phyloP scores from a whole-genome alignment of 2,888 invertebrate genomes.

The Diogma glabrata region DNA sequence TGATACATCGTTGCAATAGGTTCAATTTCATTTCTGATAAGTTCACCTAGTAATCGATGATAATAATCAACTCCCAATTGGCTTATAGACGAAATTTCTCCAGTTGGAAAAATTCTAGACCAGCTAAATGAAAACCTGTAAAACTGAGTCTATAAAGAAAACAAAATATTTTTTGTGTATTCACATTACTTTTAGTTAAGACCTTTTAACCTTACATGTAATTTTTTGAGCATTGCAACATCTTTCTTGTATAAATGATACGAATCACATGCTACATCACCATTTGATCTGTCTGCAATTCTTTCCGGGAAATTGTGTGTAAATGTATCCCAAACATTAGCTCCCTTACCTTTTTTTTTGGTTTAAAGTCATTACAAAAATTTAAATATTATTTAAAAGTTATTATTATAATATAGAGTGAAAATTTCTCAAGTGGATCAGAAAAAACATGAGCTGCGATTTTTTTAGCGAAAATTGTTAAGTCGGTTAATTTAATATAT shows the following conservation, averaged over 20 bases:
- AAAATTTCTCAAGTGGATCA: too few species aligned
- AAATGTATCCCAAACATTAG: conserved; percentile 51
- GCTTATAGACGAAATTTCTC: conserved; percentile 52
- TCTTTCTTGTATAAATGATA: too few species aligned
- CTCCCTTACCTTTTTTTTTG: too few species aligned
- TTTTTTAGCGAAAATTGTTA: too few species aligned
- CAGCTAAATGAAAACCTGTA: conserved; percentile 67
- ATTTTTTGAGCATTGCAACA: conserved; percentile 46
- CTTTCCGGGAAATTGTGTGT: conserved; percentile 46
- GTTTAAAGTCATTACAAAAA: too few species aligned
- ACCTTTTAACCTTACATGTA: conserved; percentile 52
- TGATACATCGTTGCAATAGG: conserved; percentile 62
- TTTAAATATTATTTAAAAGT: too few species aligned
- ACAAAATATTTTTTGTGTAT: too few species aligned
- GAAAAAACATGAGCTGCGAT: too few species aligned
- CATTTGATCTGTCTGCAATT: conserved; percentile 46
- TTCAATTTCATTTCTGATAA: conserved; percentile 47
- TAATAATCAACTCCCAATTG: conserved; percentile 63
- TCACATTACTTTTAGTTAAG: too few species aligned
- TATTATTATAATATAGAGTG: too few species aligned
- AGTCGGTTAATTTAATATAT: too few species aligned
- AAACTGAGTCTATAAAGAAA: too few species aligned
- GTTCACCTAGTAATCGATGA: conserved; percentile 57
- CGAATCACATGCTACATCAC: conserved; percentile 46
- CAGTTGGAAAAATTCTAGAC: conserved; percentile 62